Evolutionary conservation across 2,888 invertebrate genomes (phyloP).

Genomic region (Dinocampus coccinellae): DNA sequence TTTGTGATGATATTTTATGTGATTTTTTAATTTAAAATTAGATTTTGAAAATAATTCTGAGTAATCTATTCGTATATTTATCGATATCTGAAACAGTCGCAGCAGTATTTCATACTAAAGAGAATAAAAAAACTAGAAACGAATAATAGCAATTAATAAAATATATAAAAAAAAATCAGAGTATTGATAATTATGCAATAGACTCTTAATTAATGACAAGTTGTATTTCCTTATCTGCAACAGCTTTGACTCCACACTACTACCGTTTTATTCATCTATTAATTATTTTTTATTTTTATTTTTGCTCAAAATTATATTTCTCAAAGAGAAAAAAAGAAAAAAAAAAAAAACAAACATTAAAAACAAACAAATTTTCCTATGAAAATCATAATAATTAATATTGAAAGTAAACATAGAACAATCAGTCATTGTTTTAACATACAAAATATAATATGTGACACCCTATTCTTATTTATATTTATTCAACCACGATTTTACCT

Average conservation of each 20-base stretch:
- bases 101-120: conserved; percentile 44
- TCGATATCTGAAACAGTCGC: conserved; percentile 51
- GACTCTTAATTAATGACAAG: conserved; percentile 59
- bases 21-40: background rate
- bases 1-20: background rate
- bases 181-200: conserved; percentile 43
- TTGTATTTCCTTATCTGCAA: conserved; percentile 46
- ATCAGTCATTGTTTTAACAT: conserved; percentile 53
- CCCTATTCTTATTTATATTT: conserved; percentile 40
- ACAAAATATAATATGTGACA: background rate
- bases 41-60: background rate
- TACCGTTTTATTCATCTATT: conserved; percentile 28
- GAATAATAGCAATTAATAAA: no score
- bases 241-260: conserved; percentile 44
- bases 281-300: conserved; percentile 25
- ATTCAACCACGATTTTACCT: background rate
- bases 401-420: conserved; percentile 48
- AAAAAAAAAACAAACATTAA: no score
- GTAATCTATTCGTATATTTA: no score
- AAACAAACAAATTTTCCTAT: background rate
- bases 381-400: background rate
- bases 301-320: background rate
- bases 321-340: no score
- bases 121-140: conserved; percentile 38
- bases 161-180: conserved; percentile 43